Conservation (phyloP, 1,140 invertebrate species). For the Heliconius nattereri region DNA sequence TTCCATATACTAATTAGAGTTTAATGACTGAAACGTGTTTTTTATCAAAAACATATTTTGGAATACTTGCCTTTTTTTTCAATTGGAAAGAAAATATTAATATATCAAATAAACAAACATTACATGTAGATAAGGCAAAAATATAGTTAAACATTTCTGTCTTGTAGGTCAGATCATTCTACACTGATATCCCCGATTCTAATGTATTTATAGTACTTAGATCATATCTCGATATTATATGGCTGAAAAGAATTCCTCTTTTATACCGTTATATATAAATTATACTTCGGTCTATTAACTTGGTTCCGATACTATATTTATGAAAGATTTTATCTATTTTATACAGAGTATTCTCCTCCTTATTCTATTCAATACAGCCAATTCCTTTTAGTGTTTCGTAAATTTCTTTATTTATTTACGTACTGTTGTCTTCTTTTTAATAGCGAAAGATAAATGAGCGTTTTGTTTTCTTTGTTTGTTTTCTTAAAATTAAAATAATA, state of each 20-base stretch:
- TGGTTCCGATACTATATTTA: slow-evolving; percentile 3
- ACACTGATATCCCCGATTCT: neutral
- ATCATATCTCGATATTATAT: slow-evolving; percentile 9
- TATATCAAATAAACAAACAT: neutral
- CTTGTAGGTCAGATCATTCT: neutral
- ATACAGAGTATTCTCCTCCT: neutral
- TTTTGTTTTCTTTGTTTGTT: too few species aligned
- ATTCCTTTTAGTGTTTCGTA: neutral
- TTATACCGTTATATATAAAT: slow-evolving; percentile 6
- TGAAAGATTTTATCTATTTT: slow-evolving; percentile 1
- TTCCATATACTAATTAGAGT: too few species aligned
- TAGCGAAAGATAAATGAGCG: too few species aligned
- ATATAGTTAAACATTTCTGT: neutral
- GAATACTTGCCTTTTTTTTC: too few species aligned
- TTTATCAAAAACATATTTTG: too few species aligned
- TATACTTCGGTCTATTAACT: slow-evolving; percentile 6
- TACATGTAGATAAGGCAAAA: neutral
- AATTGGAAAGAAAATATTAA: too few species aligned
- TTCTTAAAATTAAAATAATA: too few species aligned
- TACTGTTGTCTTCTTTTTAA: neutral
- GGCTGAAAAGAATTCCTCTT: slow-evolving; percentile 3
- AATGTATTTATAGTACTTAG: slow-evolving; percentile 13
- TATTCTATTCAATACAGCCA: neutral
- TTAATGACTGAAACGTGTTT: too few species aligned
- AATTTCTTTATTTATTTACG: neutral